These are phyloP conservation scores for Echeneis naucrates DNA, from an alignment of 2,797 vertebrate species.

Conservation along the genomic window DNA sequence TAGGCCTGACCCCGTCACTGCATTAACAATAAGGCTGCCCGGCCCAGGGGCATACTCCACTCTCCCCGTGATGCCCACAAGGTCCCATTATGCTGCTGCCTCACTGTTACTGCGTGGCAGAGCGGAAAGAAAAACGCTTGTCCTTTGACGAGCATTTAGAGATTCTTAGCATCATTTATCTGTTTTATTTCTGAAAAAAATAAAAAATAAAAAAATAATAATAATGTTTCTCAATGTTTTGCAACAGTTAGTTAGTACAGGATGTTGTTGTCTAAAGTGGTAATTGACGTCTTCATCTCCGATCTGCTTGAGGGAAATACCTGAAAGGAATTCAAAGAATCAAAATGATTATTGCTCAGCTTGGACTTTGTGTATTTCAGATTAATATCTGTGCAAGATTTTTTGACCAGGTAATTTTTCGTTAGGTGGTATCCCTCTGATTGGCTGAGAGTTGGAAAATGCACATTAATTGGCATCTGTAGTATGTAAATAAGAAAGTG, in stretches of 20 bases:
- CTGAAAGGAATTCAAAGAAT: conserved; percentile 10
- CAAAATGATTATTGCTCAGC: neutral
- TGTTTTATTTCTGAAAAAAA: neutral
- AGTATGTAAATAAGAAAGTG: conserved; percentile 54
- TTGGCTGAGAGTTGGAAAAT: conserved; percentile 41
- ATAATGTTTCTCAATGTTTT: no score
- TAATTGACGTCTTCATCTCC: neutral
- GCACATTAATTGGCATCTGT: conserved; percentile 38
- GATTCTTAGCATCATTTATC: neutral
- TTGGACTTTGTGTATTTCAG: conserved; percentile 2
- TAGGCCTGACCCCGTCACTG: conserved; percentile 72
- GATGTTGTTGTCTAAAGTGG: no score
- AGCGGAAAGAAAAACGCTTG: conserved; percentile 20
- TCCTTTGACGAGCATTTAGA: neutral
- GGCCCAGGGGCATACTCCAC: conserved; percentile 59
- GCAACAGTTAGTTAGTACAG: no score
- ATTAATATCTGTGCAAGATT: neutral
- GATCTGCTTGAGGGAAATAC: neutral
- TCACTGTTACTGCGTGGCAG: conserved; percentile 18
- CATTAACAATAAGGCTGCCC: conserved; percentile 63
- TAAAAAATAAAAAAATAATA: neutral
- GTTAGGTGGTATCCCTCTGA: neutral
- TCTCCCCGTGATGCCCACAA: conserved; percentile 43
- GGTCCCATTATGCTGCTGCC: conserved; percentile 29
- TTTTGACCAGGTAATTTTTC: neutral